Percentiles rank a stretch among this genome's conserved stretches.
phyloP scores from a whole-genome alignment of 2,888 invertebrate genomes.

The Caradrina clavipalpis region DNA sequence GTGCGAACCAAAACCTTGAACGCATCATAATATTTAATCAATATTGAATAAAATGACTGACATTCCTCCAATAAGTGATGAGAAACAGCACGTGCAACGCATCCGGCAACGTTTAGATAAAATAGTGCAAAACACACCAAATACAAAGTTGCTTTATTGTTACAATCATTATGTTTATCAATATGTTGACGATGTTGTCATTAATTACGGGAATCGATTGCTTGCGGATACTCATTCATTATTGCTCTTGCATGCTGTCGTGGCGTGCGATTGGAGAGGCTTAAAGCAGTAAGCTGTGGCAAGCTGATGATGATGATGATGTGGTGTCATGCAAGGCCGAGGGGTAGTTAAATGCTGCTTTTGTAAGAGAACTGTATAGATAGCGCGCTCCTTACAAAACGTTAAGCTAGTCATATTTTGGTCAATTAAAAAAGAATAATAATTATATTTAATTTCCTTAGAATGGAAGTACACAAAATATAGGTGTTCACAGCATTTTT shows the following conservation, averaged over 20 bases:
- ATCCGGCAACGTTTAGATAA: slow-evolving; percentile 56
- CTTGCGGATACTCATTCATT: slow-evolving; percentile 32
- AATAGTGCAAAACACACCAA: slow-evolving; percentile 39
- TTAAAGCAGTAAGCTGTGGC: too few species aligned
- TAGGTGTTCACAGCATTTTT: too few species aligned
- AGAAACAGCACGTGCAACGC: slow-evolving; percentile 45
- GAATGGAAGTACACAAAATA: too few species aligned
- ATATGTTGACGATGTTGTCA: slow-evolving; percentile 37
- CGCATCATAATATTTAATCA: slow-evolving; percentile 7
- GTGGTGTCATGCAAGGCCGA: slow-evolving; percentile 14
- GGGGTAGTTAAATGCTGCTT: neutral
- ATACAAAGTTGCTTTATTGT: slow-evolving; percentile 50
- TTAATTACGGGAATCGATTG: slow-evolving; percentile 44
- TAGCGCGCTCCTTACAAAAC: too few species aligned
- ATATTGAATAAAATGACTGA: slow-evolving; percentile 27
- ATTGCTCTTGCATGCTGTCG: slow-evolving; percentile 30
- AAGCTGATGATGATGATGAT: too few species aligned
- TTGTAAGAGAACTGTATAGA: too few species aligned
- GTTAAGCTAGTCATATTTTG: too few species aligned
- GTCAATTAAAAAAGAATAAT: too few species aligned
- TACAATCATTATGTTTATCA: slow-evolving; percentile 41
- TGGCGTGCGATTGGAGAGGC: too few species aligned
- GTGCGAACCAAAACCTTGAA: slow-evolving; percentile 25
- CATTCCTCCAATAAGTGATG: slow-evolving; percentile 39
- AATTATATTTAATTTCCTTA: too few species aligned